These are phyloP conservation scores for Limanda limanda DNA, from an alignment of 2,113 vertebrate genomes.

Conservation along the genomic window DNA sequence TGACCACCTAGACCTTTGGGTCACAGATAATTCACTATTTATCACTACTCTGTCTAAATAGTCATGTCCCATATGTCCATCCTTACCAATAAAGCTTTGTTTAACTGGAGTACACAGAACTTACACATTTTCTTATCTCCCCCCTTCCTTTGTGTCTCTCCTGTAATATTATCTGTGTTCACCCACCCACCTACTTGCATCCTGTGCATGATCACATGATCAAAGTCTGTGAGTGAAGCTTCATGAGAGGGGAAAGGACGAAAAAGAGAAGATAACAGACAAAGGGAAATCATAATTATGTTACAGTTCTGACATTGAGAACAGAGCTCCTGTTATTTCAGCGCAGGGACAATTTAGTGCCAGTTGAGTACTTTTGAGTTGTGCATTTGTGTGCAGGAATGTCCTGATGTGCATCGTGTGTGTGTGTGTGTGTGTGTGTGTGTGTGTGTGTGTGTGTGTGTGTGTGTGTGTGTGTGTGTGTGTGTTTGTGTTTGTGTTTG, in stretches of 20 bases:
- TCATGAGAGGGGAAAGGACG: neutral
- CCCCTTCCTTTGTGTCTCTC: neutral
- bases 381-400: too few species aligned
- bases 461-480: too few species aligned
- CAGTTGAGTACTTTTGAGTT: too few species aligned
- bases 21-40: neutral
- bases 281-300: neutral
- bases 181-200: conserved; percentile 23
- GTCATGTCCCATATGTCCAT: too few species aligned
- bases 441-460: conserved; percentile 12
- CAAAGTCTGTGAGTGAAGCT: neutral
- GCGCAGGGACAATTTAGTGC: too few species aligned
- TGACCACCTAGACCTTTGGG: too few species aligned
- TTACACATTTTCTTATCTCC: too few species aligned
- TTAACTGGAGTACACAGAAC: too few species aligned
- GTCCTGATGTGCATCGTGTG: neutral
- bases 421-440: conserved; percentile 12
- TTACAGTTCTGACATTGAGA: too few species aligned
- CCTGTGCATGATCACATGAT: conserved; percentile 1
- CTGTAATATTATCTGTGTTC: neutral
- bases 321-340: too few species aligned
- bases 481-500: conserved; percentile 26
- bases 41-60: too few species aligned
- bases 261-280: neutral
- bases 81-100: too few species aligned